Conservation (phyloP, 2,797 vertebrate genomes). For the Chromobotia macracanthus region DNA sequence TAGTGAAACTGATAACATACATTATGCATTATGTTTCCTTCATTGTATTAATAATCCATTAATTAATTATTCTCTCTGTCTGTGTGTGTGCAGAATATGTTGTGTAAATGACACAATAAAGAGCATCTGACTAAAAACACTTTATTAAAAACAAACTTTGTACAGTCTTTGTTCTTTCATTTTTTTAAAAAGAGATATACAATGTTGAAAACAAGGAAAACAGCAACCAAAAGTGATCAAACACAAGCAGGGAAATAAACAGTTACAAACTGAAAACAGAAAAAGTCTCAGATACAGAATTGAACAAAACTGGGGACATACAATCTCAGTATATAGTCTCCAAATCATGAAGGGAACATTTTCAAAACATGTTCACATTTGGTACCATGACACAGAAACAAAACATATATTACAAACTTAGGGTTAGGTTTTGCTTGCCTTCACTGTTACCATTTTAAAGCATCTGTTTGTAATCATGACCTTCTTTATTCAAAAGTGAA, state of each 20-base stretch:
- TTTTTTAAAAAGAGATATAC: constrained; percentile 19
- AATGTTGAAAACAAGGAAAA: constrained; percentile 42
- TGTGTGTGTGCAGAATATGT: no score
- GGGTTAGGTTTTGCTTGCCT: constrained; percentile 20
- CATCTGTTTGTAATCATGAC: background rate
- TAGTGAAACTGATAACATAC: no score
- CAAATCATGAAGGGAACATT: constrained; percentile 14
- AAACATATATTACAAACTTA: background rate
- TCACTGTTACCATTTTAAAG: background rate
- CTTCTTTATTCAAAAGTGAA: constrained; percentile 17
- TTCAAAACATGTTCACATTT: background rate
- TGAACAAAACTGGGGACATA: background rate
- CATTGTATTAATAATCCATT: no score
- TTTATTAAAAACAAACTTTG: constrained; percentile 55
- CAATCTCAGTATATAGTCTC: background rate
- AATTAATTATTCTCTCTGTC: no score
- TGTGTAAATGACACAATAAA: constrained; percentile 5
- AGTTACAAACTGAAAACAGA: background rate
- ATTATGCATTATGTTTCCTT: no score
- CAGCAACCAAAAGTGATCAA: constrained; percentile 38
- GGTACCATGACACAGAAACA: constrained; percentile 17
- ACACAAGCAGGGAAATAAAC: background rate
- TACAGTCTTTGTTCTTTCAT: constrained; percentile 44
- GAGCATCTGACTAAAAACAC: constrained; percentile 46
- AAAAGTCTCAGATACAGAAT: background rate